Conservation (phyloP, 2,797 vertebrate species). For the Channallabes apus region DNA sequence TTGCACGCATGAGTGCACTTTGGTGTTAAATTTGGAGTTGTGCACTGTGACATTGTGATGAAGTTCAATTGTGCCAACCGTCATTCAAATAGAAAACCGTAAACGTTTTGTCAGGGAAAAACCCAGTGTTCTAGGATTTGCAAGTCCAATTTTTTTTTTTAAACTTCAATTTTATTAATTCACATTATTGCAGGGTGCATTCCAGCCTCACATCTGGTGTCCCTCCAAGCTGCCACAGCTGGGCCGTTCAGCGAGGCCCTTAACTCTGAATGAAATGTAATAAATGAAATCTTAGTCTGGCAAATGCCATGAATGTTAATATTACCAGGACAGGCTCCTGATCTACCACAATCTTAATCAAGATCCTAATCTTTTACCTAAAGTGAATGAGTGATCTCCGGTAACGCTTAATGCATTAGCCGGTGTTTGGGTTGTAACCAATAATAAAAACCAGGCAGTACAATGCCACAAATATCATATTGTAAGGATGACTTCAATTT, state of each 20-base stretch:
- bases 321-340: neutral
- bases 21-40: neutral
- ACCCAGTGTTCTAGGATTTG: neutral
- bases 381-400: neutral
- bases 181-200: neutral
- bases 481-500: too few relatives aligned
- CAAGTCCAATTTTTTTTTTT: neutral
- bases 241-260: too few relatives aligned
- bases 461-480: too few relatives aligned
- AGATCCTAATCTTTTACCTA: neutral
- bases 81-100: neutral
- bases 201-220: neutral
- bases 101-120: neutral
- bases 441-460: too few relatives aligned
- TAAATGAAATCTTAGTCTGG: too few relatives aligned
- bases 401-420: neutral
- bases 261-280: too few relatives aligned
- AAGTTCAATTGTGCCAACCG: neutral
- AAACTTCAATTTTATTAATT: neutral
- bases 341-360: neutral
- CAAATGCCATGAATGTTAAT: too few relatives aligned
- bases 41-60: neutral
- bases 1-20: constrained; percentile 14
- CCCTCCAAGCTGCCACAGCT: neutral
- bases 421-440: too few relatives aligned